Base-by-base conservation (phyloP, 2,888 invertebrate genomes). In the Thera obeliscata region DNA sequence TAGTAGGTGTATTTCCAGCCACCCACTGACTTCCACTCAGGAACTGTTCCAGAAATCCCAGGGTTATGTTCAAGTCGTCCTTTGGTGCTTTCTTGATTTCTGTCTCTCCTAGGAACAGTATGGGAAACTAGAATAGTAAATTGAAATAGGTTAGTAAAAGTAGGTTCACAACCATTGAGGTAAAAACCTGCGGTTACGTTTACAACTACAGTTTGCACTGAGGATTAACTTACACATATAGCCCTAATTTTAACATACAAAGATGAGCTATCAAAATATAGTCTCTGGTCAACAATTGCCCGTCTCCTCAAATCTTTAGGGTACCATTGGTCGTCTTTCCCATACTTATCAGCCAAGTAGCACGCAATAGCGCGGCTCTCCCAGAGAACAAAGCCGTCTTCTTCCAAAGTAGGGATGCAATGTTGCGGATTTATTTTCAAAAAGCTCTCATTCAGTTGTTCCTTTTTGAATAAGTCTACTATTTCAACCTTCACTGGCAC, bases 341-440 rank as follows among this genome's bases (percentile, higher is more conserved):
- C 95, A 81, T 95, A 96, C 70, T 94, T 94, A 71, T 94, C 94
- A 0, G 94, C 95, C 71, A 96, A 88, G 81, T 96, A 96, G 57
- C 93, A 86, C 3, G 94, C 93, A 69, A 96, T 96, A 7, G 96
- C 96, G 49, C 95, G 94, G 75, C 96, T 95, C 82, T 96, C 96
- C 95, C 96, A 96, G 58, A 96, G 72, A 11, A 94, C 82, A 79
- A 96, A 95, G 9, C 95, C 96, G 66, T 95, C 94, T 81, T 96
- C 96, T 36, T 95, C 95, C 66, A 96, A 87, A 7, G 96, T 96
- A 7, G 96, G 96, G 3, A 96, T 87, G 67, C 94, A 94, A 81
- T 96, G 96, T 79, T 96, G 96, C 4, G 95, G 95, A 83, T 96
- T 96, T 56, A 95, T 90, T 88, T 95, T 91, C 56, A 94, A 71